Base-by-base conservation (phyloP, 2,888 invertebrate species). In the Caenorhabditis sp. region DNA sequence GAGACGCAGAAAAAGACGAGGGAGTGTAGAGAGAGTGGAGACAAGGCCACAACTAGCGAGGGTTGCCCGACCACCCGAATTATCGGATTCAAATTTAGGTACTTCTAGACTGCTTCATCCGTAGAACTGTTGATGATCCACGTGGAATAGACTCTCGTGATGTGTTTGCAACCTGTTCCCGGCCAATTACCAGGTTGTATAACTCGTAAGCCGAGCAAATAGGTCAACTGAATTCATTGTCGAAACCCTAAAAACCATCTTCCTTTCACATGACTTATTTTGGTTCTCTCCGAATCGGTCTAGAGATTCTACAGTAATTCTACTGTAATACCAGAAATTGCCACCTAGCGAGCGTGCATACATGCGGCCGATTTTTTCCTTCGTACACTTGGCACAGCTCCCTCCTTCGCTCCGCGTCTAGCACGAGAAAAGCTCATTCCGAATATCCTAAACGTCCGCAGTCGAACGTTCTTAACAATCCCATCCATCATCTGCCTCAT, bases 11-110 rank as follows among this genome's bases (percentile, higher is more conserved):
- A 37, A 53, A 39, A 24, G 2, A 4, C 5, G 26, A 35, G 41
- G 58, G 52, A 73, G 58, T 52, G 63, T 39, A 20, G 63, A 58
- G 58, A 41, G 50, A 45, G 35, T 50, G 63, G 72, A 62, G 72
- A 52, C 55, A 13, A 7, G 35, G 24, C 72, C 52, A 56, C 63
- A 43, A 39, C 26, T 56, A 56, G 46, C 62, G 62, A 48, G 61
- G 55, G 62, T 63, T 53, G 70, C 15, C 59, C 52, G 52, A 59
- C 70, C 52, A 35, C 70, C 59, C 37, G 39, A 70, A 70, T 59
- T 70, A 70, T 70, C 59, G 59, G 70, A 70, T 70, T 70, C 70
- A 53, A 59, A 59, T 59, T 59, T 53, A n/a, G 59, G 53, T 43
- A 22, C 55, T 52, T 26, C 15, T 39, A n/a, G 30, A 9, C n/a